Conservation (phyloP, 2,113 vertebrate genomes). For the Rhizomys pruinosus region DNA sequence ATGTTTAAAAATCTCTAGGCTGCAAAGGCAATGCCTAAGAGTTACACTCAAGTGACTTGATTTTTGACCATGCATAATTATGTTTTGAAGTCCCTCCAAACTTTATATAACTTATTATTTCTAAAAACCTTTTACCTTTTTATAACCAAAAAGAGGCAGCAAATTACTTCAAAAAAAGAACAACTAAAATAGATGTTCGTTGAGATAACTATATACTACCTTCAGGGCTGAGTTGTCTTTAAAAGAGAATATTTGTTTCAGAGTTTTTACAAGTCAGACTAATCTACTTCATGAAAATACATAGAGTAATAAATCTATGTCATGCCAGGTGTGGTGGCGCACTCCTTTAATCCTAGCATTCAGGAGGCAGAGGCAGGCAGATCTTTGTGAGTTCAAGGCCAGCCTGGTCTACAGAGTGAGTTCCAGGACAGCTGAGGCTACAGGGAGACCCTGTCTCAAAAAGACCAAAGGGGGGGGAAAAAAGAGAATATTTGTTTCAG, state of each 20-base stretch:
- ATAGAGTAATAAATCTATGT: slow-evolving; percentile 21
- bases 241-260: slow-evolving; percentile 47
- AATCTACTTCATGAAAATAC: slow-evolving; percentile 32
- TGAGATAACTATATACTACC: neutral
- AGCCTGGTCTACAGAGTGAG: too few relatives aligned
- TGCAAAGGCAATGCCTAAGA: neutral
- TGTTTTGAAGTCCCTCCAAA: slow-evolving; percentile 53
- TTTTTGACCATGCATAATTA: neutral
- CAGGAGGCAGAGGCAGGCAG: too few relatives aligned
- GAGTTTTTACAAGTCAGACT: slow-evolving; percentile 66
- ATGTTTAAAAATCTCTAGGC: neutral
- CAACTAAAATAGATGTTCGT: neutral
- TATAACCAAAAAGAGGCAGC: neutral
- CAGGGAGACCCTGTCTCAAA: too few relatives aligned
- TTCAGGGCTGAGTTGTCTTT: neutral
- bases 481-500: too few relatives aligned
- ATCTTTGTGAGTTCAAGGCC: too few relatives aligned
- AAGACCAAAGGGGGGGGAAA: too few relatives aligned
- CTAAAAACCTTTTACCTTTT: slow-evolving; percentile 37
- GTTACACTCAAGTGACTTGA: neutral
- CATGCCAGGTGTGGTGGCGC: too few relatives aligned
- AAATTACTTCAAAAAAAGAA: slow-evolving; percentile 52
- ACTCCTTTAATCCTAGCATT: too few relatives aligned
- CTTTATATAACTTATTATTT: slow-evolving; percentile 7
- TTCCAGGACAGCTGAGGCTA: too few relatives aligned